Base-by-base conservation (phyloP, 2,888 invertebrate genomes). In the Mythimna loreyi region DNA sequence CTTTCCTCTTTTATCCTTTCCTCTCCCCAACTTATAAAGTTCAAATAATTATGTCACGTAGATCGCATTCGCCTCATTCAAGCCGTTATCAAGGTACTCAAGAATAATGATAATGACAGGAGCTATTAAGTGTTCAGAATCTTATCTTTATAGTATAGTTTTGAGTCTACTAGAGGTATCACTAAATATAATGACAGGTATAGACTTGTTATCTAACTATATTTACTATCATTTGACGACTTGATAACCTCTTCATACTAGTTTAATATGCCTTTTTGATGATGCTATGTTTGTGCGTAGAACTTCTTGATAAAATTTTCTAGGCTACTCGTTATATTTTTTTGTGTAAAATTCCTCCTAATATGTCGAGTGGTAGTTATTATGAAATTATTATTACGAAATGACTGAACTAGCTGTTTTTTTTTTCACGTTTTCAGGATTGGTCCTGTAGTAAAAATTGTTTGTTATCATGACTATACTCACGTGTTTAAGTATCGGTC, bases 11-110 rank as follows among this genome's bases (percentile, higher is more conserved):
- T n/a, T n/a, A n/a, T n/a, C 19, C 19, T 25, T 6, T 11, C 19
- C 3, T 19, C n/a, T 9, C 13, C 13, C 21, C 3, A 21, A 8
- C 9, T 11, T 9, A 9, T 45, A 21, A 40, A 33, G n/a, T 25
- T 43, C 13, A 40, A 59, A 43, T 70, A 23, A 72, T 45, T 63
- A 21, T 13, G 45, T 63, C 73, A 28, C 45, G 45, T 72, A 52
- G 9, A 40, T 33, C 49, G 7, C 49, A 19, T 33, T 21, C 62
- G 52, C 43, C 28, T 59, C 59, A 9, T 8, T 21, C 5, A 21
- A 19, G 25, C 8, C n/a, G 28, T 72, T 72, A 62, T 73, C 73
- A 73, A 53, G 19, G 11, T 63, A 64, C 69, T 70, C 64, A 63
- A 70, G 63, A 70, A 53, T 73, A 64, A 70, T 45, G 63, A 73